phyloP scores from a whole-genome alignment of 2,113 vertebrate genomes.

The Okapia johnstoni region DNA sequence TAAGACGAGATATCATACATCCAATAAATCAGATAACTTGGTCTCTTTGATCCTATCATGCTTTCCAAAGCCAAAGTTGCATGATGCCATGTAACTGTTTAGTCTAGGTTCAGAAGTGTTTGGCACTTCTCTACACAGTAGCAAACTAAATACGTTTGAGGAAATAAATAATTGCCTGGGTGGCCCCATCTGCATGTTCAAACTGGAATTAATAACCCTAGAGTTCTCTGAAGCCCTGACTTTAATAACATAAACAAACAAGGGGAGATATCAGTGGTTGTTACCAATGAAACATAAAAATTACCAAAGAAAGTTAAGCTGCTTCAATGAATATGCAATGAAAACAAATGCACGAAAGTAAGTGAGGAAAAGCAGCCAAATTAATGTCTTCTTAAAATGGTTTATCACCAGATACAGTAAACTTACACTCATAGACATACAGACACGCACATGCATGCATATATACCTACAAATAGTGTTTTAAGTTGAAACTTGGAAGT shows the following conservation, averaged over 20 bases:
- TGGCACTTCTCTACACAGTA: conserved; percentile 25
- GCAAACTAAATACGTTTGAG: background rate
- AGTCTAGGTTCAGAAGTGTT: background rate
- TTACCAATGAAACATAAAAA: conserved; percentile 52
- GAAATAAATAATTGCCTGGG: conserved; percentile 22
- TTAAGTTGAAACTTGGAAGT: background rate
- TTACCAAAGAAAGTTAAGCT: background rate
- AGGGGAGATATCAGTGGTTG: background rate
- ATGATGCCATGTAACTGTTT: background rate
- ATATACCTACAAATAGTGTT: background rate
- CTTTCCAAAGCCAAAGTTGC: background rate
- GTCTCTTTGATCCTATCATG: background rate
- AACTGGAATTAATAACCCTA: conserved; percentile 29
- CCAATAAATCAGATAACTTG: background rate
- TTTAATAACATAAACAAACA: conserved; percentile 56
- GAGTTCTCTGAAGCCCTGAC: conserved; percentile 45
- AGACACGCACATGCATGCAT: fast-evolving
- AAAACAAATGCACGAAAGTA: conserved; percentile 44
- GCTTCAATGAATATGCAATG: conserved; percentile 28
- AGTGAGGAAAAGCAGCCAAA: background rate
- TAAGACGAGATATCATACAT: background rate
- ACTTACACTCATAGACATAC: background rate
- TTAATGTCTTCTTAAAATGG: background rate
- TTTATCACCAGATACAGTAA: background rate
- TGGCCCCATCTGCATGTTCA: conserved; percentile 45